Percentiles rank a stretch among this genome's conserved stretches.
These are phyloP conservation scores for Laticauda laticaudata DNA, from an alignment of 2,113 vertebrate genomes.

Conservation along the genomic window DNA sequence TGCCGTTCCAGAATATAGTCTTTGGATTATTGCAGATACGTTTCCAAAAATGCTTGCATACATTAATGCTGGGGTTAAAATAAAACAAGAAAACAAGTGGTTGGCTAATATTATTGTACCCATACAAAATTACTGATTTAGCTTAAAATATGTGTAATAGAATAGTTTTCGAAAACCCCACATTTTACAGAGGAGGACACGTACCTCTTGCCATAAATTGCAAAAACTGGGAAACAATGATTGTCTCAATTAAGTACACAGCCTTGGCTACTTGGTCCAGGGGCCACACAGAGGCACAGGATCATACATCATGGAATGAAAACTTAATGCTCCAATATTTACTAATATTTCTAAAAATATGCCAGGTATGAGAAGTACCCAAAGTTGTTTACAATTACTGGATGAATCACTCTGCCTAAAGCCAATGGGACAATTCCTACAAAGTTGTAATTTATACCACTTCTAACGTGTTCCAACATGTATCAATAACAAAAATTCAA, in stretches of 20 bases:
- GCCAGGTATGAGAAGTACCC: too few relatives aligned
- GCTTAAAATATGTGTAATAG: background rate
- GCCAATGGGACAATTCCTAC: background rate
- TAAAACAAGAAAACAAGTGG: constrained; percentile 38
- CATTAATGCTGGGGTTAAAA: constrained; percentile 87
- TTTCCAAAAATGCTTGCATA: constrained; percentile 99
- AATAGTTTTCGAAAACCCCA: background rate
- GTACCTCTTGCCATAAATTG: background rate
- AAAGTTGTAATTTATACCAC: background rate
- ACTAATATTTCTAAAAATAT: background rate
- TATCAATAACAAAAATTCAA: background rate
- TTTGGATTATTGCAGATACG: constrained; percentile 98
- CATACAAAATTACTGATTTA: background rate
- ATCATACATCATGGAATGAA: background rate
- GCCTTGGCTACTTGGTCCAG: background rate
- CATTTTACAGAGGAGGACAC: background rate
- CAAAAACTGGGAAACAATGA: background rate
- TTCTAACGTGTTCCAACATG: background rate
- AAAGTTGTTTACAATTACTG: background rate
- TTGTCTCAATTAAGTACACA: background rate
- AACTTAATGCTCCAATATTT: background rate
- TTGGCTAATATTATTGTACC: constrained; percentile 21
- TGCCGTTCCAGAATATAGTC: constrained; percentile 95
- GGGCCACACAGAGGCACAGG: background rate
- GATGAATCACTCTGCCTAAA: background rate